These are phyloP conservation scores for Graphium colonna DNA, from an alignment of 2,888 invertebrate genomes.

Conservation along the genomic window DNA sequence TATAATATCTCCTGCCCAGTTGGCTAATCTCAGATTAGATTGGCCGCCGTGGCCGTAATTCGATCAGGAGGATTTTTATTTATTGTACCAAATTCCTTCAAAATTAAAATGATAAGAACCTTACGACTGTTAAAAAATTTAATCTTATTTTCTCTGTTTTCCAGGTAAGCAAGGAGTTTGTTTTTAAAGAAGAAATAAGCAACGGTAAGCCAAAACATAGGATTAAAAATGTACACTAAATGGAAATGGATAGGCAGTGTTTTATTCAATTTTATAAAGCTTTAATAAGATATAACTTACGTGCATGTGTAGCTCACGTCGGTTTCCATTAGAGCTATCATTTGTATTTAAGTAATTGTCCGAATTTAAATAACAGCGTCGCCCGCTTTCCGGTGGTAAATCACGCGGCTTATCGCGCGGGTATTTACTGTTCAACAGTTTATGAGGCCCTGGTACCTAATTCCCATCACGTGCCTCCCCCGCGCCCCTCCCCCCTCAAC, in stretches of 20 bases:
- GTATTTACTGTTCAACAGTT: conserved; percentile 45
- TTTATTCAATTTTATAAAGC: no score
- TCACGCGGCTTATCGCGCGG: conserved; percentile 41
- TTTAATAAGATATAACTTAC: no score
- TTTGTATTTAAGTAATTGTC: background rate
- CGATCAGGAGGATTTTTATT: no score
- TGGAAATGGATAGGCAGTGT: no score
- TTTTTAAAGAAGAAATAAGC: conserved; percentile 35
- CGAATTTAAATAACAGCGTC: conserved; percentile 6
- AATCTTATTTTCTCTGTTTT: conserved; percentile 35
- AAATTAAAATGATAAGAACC: no score
- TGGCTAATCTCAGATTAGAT: no score
- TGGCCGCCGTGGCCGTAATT: no score
- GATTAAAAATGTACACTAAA: no score
- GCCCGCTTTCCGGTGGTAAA: conserved; percentile 26
- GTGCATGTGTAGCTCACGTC: background rate
- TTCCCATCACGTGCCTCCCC: conserved; percentile 57
- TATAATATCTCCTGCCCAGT: no score
- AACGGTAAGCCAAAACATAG: conserved; percentile 26
- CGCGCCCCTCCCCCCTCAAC: conserved; percentile 36
- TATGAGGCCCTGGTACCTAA: conserved; percentile 46
- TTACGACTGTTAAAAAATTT: no score
- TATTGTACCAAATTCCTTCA: no score
- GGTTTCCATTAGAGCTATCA: background rate
- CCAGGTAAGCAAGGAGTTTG: conserved; percentile 51